Evolutionary conservation across 2,888 invertebrate genomes (phyloP), one percentile per base, ranked within the genome.

Genomic region (Stegana nigrithorax): DNA sequence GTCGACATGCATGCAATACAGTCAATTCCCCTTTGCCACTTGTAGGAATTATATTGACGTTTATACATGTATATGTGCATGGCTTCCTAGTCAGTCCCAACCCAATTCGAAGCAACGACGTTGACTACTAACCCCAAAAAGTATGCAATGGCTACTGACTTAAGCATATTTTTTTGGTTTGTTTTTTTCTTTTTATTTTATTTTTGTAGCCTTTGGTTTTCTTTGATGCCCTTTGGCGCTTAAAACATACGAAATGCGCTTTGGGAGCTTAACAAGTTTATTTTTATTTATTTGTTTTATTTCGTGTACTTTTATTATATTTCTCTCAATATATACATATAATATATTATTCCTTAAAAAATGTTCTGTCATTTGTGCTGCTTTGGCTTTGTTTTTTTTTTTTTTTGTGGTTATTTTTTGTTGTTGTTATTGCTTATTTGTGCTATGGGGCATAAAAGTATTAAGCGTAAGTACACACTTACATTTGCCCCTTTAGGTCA

Each of bases 21-120:
- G 42, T 23, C 61, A 59, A 70, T 67, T 67, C 75, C 67, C 69
- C 64, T 61, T 62, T 69, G 73, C 73, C 73, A 73, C 73, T 73
- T 73, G 74, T 67, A 67, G 77, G 59, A 60, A 60, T 60, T 60
- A 51, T 51, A 51, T 44, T 23, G 29, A 29, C 25, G 47, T 5
- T 47, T 23, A 25, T 23, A 23, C 23, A 19, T n/a, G 23, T 47
- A 32, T 32, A 39, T 39, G 39, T 25, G 25, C 26, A 50, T 4
- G 53, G 53, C 53, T 55, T 55, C 36, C 26, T 21, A 29, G 8
- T 39, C 39, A 14, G 14, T 1, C 39, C 39, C 4, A 6, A 14
- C 6, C 2, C 17, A 2, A 8, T 4, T 39, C 14, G 5, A n/a
- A n/a, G n/a, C n/a, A n/a, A n/a, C n/a, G n/a, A 36, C 4, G 23